A percentile compares a stretch with the other conserved stretches of the same genome.
phyloP scores from a whole-genome alignment of 2,888 invertebrate genomes.

The Tetheella fluctuosa region DNA sequence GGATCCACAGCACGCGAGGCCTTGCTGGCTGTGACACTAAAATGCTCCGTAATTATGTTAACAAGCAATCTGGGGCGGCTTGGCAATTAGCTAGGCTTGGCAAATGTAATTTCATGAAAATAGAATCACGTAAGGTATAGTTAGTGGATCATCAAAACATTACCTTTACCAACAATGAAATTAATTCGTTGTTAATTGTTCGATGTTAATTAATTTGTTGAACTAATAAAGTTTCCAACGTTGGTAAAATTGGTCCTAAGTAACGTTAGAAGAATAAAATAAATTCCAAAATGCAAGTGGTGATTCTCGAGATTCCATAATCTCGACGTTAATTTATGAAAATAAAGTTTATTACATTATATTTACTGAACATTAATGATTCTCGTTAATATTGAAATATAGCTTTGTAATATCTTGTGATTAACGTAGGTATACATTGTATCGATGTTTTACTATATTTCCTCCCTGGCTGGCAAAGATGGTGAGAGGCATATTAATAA shows the following conservation, averaged over 20 bases:
- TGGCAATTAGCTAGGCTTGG: not conserved
- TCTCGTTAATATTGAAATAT: no score
- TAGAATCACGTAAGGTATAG: not conserved
- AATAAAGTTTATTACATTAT: not conserved
- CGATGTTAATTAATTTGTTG: no score
- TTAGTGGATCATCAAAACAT: no score
- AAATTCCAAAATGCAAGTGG: not conserved
- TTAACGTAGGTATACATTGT: not conserved
- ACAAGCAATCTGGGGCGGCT: not conserved
- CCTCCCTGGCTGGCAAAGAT: not conserved
- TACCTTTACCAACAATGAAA: no score
- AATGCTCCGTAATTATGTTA: not conserved
- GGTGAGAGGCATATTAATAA: not conserved
- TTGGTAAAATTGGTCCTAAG: no score
- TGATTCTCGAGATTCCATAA: not conserved
- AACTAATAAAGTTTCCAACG: no score
- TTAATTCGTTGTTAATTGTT: no score
- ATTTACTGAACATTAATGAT: not conserved
- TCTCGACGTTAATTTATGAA: no score
- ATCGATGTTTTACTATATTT: not conserved
- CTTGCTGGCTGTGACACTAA: not conserved
- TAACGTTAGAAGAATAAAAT: no score
- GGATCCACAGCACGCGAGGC: constrained; percentile 8
- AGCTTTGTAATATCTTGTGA: no score
- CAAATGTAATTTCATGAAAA: not conserved